These are phyloP conservation scores for Lasioglossum morio DNA, from an alignment of 2,888 invertebrate genomes.

Conservation along the genomic window DNA sequence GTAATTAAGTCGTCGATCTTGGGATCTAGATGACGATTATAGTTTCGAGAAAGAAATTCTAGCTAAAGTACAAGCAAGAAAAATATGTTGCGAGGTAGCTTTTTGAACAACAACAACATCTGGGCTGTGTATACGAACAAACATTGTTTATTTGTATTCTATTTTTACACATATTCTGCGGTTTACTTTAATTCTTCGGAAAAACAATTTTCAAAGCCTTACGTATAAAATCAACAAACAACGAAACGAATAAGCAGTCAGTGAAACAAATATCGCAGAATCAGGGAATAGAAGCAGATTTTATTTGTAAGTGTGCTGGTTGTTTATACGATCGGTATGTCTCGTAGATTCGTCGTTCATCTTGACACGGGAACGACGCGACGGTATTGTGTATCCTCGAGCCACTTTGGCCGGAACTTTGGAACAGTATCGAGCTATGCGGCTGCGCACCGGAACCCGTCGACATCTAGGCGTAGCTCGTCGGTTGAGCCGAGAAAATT, in stretches of 20 bases:
- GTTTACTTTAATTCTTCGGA: background rate
- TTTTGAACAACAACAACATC: background rate
- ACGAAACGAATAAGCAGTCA: background rate
- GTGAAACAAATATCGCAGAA: background rate
- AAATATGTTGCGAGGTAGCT: background rate
- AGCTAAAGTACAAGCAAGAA: background rate
- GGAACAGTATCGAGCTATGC: conserved; percentile 6
- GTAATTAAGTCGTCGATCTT: background rate
- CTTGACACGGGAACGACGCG: background rate
- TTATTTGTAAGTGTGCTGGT: background rate
- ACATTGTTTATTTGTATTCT: no score
- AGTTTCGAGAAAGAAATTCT: background rate
- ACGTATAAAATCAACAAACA: no score
- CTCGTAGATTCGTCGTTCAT: conserved; percentile 6
- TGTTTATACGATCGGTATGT: background rate
- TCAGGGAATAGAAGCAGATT: background rate
- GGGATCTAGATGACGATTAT: no score
- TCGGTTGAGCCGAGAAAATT: conserved; percentile 24
- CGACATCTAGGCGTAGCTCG: background rate
- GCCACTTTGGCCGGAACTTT: conserved; percentile 10
- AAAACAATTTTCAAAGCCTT: background rate
- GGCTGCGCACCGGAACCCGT: background rate
- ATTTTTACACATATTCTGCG: no score
- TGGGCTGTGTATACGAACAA: background rate
- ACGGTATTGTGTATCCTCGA: background rate